Evolutionary conservation across 2,888 invertebrate species (phyloP).

Genomic region (Acleris laterana): DNA sequence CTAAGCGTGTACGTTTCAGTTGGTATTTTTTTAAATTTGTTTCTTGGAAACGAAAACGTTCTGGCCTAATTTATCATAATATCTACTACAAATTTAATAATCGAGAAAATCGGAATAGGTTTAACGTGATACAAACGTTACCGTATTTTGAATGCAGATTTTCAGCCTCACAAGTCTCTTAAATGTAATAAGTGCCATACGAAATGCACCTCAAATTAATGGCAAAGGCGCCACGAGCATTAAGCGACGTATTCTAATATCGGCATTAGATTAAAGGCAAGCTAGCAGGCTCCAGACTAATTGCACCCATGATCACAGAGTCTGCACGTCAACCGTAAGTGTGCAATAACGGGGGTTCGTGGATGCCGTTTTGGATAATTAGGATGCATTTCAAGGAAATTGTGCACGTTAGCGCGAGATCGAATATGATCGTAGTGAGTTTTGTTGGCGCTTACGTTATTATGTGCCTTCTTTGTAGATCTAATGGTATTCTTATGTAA

Average conservation of each 20-base stretch:
- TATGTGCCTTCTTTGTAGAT: too few relatives aligned
- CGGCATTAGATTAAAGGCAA: slow-evolving; percentile 1
- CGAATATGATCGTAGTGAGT: not conserved
- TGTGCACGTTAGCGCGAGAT: not conserved
- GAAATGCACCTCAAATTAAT: not conserved
- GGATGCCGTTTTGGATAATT: not conserved
- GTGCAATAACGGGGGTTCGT: slow-evolving; percentile 1
- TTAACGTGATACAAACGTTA: too few relatives aligned
- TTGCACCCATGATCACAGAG: slow-evolving; percentile 1
- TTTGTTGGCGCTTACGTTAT: too few relatives aligned
- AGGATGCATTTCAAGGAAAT: slow-evolving; percentile 4
- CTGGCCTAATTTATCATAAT: too few relatives aligned
- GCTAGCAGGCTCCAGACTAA: not conserved
- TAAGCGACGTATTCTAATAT: not conserved
- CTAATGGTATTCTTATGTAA: too few relatives aligned
- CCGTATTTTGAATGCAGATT: too few relatives aligned
- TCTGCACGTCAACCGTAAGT: slow-evolving; percentile 3
- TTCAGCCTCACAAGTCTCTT: not conserved
- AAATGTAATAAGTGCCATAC: not conserved
- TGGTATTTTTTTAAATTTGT: too few relatives aligned
- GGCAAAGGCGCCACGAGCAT: not conserved
- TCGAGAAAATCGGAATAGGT: too few relatives aligned
- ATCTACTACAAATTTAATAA: too few relatives aligned
- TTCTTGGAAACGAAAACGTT: too few relatives aligned
- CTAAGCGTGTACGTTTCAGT: too few relatives aligned